These are phyloP conservation scores for Oryzias curvinotus DNA, from an alignment of 2,113 vertebrate genomes.

Conservation along the genomic window DNA sequence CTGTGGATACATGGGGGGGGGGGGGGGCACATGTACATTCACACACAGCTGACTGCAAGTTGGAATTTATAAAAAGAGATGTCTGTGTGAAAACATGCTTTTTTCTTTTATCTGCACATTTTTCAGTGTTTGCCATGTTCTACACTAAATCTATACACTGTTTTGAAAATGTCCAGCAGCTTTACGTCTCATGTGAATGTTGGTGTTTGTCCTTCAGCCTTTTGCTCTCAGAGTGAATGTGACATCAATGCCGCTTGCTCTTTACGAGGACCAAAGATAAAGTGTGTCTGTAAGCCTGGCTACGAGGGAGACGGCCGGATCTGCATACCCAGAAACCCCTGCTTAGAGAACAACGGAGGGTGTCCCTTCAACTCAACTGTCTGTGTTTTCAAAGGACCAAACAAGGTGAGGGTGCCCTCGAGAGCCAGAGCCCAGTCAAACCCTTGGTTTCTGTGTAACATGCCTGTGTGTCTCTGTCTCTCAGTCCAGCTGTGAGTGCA, in stretches of 20 bases:
- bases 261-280: slow-evolving; percentile 56
- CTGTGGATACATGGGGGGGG: no score
- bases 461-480: slow-evolving; percentile 6
- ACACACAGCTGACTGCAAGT: no score
- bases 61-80: no score
- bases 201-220: slow-evolving; percentile 31
- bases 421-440: background rate
- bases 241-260: slow-evolving; percentile 81
- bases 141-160: background rate
- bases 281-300: slow-evolving; percentile 82
- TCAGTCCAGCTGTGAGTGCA: slow-evolving; percentile 85
- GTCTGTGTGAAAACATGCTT: no score
- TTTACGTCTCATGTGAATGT: background rate
- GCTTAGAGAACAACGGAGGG: slow-evolving; percentile 81
- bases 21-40: no score
- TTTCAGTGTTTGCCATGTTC: no score
- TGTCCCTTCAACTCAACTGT: slow-evolving; percentile 84
- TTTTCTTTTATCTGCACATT: no score
- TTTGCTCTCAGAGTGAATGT: slow-evolving; percentile 80
- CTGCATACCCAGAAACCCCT: slow-evolving; percentile 86
- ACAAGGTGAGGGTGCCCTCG: slow-evolving; percentile 76
- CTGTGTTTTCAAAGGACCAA: slow-evolving; percentile 81
- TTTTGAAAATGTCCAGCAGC: background rate
- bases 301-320: slow-evolving; percentile 85
- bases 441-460: background rate